These are phyloP conservation scores for Mesembrinibis cayennensis DNA, from an alignment of 2,113 vertebrate genomes.

Conservation along the genomic window DNA sequence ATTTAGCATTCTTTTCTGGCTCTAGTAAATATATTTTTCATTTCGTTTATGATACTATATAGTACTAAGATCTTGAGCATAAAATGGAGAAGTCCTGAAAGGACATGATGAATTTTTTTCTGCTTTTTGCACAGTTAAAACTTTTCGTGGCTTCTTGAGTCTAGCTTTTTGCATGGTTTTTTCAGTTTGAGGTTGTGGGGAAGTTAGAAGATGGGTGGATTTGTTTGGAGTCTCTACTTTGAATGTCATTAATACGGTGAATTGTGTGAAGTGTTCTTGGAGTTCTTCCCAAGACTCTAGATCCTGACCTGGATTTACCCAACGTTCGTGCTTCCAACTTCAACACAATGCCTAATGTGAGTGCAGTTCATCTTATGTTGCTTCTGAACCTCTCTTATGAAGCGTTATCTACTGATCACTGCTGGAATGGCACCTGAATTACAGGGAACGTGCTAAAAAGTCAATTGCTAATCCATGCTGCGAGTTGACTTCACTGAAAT, in stretches of 20 bases:
- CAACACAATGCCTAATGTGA: not conserved
- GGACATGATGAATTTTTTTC: accelerated
- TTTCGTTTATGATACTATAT: not conserved
- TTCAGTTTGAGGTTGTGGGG: not conserved
- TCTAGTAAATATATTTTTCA: not conserved
- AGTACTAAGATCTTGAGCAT: not conserved
- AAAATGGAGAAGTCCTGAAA: not conserved
- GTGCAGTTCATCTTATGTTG: not conserved
- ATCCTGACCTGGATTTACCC: not conserved
- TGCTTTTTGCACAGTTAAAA: not conserved
- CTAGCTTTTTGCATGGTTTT: not conserved
- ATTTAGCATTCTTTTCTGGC: not conserved
- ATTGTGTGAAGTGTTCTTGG: not conserved
- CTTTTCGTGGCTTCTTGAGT: not conserved
- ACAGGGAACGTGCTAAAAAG: not conserved
- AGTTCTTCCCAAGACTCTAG: not conserved
- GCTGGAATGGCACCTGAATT: not conserved
- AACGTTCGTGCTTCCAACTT: not conserved
- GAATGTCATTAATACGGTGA: not conserved
- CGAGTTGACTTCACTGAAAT: not conserved
- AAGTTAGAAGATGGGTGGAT: not conserved
- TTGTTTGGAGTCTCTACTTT: not conserved
- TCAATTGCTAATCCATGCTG: accelerated
- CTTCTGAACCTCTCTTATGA: not conserved
- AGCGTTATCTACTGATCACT: not conserved